These are phyloP conservation scores for Cryptosula pallasiana DNA, from an alignment of 2,888 invertebrate species.

Conservation along the genomic window DNA sequence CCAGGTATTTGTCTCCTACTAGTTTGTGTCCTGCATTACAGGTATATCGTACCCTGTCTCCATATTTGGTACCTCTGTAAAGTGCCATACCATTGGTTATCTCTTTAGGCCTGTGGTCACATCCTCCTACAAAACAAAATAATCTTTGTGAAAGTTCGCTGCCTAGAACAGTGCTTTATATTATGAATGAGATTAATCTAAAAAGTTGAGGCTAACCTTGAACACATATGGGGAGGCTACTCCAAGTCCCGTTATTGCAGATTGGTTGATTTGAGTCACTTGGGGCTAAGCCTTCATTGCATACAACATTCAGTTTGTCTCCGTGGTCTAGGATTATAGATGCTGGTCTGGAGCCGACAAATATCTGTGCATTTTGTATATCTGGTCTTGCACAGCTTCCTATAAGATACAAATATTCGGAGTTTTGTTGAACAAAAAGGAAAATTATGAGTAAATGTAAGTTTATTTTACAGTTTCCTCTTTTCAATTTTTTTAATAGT, in stretches of 20 bases:
- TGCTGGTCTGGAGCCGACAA: not conserved
- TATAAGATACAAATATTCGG: not conserved
- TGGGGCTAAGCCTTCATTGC: not conserved
- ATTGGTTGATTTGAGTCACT: constrained; percentile 53
- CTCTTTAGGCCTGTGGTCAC: constrained; percentile 73
- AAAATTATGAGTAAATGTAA: too few relatives aligned
- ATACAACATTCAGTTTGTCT: not conserved
- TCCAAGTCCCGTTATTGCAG: constrained; percentile 95
- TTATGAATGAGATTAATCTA: too few relatives aligned
- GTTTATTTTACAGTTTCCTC: too few relatives aligned
- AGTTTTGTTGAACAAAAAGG: too few relatives aligned
- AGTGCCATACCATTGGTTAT: constrained; percentile 93
- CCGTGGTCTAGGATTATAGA: constrained; percentile 4
- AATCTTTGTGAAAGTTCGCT: too few relatives aligned
- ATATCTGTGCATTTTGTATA: not conserved
- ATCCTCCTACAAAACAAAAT: constrained; percentile 58
- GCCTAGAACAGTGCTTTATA: too few relatives aligned
- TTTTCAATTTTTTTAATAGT: too few relatives aligned
- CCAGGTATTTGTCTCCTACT: constrained; percentile 62
- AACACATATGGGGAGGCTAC: constrained; percentile 81
- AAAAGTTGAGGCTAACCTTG: constrained; percentile 61
- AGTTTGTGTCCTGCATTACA: constrained; percentile 88
- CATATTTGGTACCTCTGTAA: constrained; percentile 94
- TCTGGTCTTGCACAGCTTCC: constrained; percentile 6
- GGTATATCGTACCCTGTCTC: constrained; percentile 85